These are phyloP conservation scores for Xanthorhoe spadicearia DNA, from an alignment of 2,888 invertebrate genomes.

Conservation along the genomic window DNA sequence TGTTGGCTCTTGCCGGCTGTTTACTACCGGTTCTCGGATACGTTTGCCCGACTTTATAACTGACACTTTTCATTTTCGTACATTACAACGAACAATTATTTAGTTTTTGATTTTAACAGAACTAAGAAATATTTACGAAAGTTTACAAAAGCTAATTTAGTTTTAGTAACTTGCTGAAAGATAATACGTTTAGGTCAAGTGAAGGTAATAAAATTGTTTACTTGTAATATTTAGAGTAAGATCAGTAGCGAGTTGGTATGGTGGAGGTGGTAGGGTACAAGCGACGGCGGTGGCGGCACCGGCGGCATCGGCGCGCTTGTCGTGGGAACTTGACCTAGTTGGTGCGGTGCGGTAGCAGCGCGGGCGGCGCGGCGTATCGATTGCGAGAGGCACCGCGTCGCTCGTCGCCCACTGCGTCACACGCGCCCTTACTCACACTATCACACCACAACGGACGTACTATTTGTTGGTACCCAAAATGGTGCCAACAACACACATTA, in stretches of 20 bases:
- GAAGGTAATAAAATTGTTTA: not conserved
- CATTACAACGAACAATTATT: not conserved
- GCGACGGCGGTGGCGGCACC: not conserved
- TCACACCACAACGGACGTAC: constrained; percentile 56
- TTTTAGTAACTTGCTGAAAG: not conserved
- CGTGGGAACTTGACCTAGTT: constrained; percentile 83
- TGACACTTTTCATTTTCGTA: not conserved
- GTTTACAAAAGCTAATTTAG: not conserved
- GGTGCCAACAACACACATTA: constrained; percentile 47
- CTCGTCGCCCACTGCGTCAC: constrained; percentile 71
- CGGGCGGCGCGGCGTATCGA: constrained; percentile 75
- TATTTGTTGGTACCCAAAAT: constrained; percentile 58
- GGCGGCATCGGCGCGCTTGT: constrained; percentile 65
- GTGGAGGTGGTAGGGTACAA: not conserved
- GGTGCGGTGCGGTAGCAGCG: constrained; percentile 60
- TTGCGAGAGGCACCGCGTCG: constrained; percentile 75
- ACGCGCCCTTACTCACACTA: constrained; percentile 71
- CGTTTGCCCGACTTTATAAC: not conserved
- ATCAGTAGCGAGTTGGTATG: not conserved
- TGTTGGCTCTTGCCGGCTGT: constrained; percentile 21
- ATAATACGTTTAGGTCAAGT: not conserved
- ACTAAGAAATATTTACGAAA: not conserved
- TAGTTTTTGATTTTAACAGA: not conserved
- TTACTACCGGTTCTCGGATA: constrained; percentile 10
- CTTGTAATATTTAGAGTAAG: not conserved